These are phyloP conservation scores for Cercopithecus mona DNA, from an alignment of 2,113 vertebrate species.

Conservation along the genomic window DNA sequence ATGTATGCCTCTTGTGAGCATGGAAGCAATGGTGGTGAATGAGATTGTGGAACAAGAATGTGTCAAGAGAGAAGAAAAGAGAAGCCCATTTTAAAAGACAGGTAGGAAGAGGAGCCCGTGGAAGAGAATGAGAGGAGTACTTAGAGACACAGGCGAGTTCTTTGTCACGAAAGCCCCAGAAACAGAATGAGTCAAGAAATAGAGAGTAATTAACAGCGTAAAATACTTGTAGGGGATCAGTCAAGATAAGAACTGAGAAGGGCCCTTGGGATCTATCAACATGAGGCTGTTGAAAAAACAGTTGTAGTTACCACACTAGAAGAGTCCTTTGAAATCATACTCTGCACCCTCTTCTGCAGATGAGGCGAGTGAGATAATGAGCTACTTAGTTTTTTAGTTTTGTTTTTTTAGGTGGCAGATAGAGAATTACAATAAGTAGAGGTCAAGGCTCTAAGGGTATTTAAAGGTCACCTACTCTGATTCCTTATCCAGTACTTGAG, in stretches of 20 bases:
- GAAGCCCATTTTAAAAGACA: background rate
- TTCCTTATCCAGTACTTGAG: background rate
- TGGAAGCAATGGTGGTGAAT: background rate
- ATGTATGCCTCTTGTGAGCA: background rate
- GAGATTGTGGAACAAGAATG: background rate
- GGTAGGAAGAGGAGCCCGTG: background rate
- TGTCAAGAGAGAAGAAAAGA: background rate
- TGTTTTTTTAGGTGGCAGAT: background rate
- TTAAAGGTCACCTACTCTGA: background rate
- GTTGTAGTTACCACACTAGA: background rate
- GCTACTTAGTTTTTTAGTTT: background rate
- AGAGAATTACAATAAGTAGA: background rate
- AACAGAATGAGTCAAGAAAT: background rate
- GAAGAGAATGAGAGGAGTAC: background rate
- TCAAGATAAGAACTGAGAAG: slow-evolving; percentile 20
- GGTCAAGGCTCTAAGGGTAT: background rate
- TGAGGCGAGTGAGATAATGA: background rate
- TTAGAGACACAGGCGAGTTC: background rate
- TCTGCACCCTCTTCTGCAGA: slow-evolving; percentile 9
- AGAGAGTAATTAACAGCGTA: background rate
- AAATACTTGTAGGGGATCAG: background rate
- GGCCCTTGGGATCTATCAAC: slow-evolving; percentile 9
- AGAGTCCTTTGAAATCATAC: slow-evolving; percentile 14
- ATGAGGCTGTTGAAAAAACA: slow-evolving; percentile 42
- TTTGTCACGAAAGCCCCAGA: background rate